Evolutionary conservation across 30 jellyfish, hydroid and myxozoan genomes (phyloP), one percentile per base, ranked within the genome.

Genomic region (Calvadosia cruxmelitensis): DNA sequence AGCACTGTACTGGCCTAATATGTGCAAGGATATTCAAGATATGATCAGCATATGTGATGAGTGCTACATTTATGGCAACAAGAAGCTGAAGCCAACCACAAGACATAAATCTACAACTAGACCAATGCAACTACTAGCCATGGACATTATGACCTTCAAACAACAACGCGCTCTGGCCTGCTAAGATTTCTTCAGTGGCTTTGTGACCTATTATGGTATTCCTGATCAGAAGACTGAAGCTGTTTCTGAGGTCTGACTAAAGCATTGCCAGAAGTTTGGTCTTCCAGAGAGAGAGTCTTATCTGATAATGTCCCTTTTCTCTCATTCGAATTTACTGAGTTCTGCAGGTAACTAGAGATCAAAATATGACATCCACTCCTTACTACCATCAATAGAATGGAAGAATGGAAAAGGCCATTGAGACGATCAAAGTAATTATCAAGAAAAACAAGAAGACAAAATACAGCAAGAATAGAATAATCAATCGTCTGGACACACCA

Each of bases 1-100:
- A 26, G 32, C 74, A 16, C 53, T 65, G 27, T 65, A 65, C 66
- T 65, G 74, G 74, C 66, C 74, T 66, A 65, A 65, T 66, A 65
- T 65, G 20, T 13, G 30, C 24, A 65, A 65, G 27, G 74, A 32
- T 32, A 65, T 65, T 65, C 12, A 27, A 26, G 24, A 12, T 16
- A 65, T 65, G 66, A 65, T 65, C 66, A 12, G 32, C 24, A 13
- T 12, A 13, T 57, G 69, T 57, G 32, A 57, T 57, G 69, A 57
- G 24, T 65, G 74, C 66, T 66, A 65, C 13, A 26, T 65, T 65
- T 30, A 57, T 57, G 69, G 12, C 12, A 65, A 65, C 74, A 65
- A 65, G 74, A 65, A 65, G 74, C 32, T 66, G 32, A 12, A 66
- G 27, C 66, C 64, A 65, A 65, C 74, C 27, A 30, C 74, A 16